Base-by-base conservation (phyloP, 2,113 vertebrate species). In the Barnardius zonarius region DNA sequence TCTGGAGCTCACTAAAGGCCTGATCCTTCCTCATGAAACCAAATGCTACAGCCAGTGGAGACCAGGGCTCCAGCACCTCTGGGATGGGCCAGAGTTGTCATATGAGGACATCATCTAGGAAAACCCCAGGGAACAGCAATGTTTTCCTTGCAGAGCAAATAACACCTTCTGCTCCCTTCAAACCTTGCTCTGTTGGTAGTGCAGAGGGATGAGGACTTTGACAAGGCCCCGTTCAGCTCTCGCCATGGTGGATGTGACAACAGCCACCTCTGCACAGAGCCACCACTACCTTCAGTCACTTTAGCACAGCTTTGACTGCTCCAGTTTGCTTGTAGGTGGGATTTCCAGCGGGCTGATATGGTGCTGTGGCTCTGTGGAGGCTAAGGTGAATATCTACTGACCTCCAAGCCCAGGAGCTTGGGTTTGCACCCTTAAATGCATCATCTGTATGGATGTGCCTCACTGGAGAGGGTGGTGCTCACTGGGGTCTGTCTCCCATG, bases 401-500 rank as follows among this genome's bases (percentile, higher is more conserved):
- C 22, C 33, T 52, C 49, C 43, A 43, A 11, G 13, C 17, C 13
- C 4, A n/a, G 39, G 31, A 54, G 10, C 8, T 1, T 41, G 51
- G 64, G 24, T 43, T 66, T 39, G 55, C 28, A 4, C 41, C 84
- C 17, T 2, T 39, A 37, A 20, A 17, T 6, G 10, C 55, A 30
- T n/a, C 43, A 5, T 39, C 64, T 31, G 35, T 2, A 3, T 18
- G n/a, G 82, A 61, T 0, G 6, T 33, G 24, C 30, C 25, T 51
- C 62, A 23, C 18, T 2, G 1, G 31, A 24, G 31, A 43, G 13
- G 18, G 79, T 54, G 76, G 16, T 33, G 57, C 35, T 82, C 3
- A 1, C 31, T 22, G 61, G 13, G 37, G 2, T 43, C 41, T 25
- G 28, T 7, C 4, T 23, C 55, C 41, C 0, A 0, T 2, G 35